Base-by-base conservation (phyloP, 2,888 invertebrate species). In the Netelia inedita region DNA sequence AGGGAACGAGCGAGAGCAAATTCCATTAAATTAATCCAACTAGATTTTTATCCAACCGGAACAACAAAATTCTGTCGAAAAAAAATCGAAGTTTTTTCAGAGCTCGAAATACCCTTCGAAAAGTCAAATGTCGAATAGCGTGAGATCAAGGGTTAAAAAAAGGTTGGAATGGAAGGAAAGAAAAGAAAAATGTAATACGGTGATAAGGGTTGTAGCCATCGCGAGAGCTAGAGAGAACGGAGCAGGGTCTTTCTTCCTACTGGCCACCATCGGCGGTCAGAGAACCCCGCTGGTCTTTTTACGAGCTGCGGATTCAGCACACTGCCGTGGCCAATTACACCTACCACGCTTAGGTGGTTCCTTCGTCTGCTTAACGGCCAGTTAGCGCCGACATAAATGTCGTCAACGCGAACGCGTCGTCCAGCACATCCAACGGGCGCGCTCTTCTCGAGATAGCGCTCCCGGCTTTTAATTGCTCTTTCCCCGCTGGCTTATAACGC, bases 311-410 rank as follows among this genome's bases (percentile, higher is more conserved):
- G 91, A 90, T 92, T 91, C 90, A 89, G 91, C 92, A 89, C 90
- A 66, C 71, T 66, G 90, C 89, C 88, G 68, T 68, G 89, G 88
- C 91, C 92, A 92, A 92, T 92, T 93, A 92, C 91, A 92, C 89
- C 91, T 91, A 91, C 89, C 91, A 90, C 89, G 89, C 89, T 91
- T 90, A 91, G 90, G 90, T 88, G 90, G 90, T 89, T 91, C 89
- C 89, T 89, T 79, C 88, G 90, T 91, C 90, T 35, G 76, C 76
- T 92, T 91, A 92, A 92, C 89, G 91, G 92, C 88, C 92, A 91
- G 91, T 92, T 92, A 92, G 90, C 90, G 90, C 88, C 89, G 88
- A 90, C 92, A 90, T 92, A 91, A 92, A 92, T 92, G 92, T 92
- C 92, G 87, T 88, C 83, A 55, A 53, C 73, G 78, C 78, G 59